Evolutionary conservation across 2,888 invertebrate species (phyloP).

Genomic region (Eurytoma adleriae): DNA sequence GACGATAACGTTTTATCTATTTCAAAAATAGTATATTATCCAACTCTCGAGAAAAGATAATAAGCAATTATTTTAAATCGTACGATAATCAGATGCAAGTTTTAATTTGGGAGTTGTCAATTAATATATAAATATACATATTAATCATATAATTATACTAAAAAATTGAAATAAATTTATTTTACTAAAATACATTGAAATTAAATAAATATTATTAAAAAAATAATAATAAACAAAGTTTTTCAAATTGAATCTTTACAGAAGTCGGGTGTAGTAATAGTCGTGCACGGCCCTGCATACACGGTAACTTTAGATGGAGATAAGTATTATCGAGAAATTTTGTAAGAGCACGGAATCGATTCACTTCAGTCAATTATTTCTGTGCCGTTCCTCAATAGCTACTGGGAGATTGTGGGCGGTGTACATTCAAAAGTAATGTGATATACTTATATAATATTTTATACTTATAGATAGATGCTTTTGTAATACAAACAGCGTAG

Average conservation of each 20-base stretch:
- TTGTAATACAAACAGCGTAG: too few relatives aligned
- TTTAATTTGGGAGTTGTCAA: too few relatives aligned
- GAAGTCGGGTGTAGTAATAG: neutral
- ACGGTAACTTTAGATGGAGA: conserved; percentile 20
- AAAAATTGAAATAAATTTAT: neutral
- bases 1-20: too few relatives aligned
- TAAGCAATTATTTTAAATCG: too few relatives aligned
- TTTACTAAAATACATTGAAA: neutral
- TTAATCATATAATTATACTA: neutral
- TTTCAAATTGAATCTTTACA: neutral
- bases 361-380: conserved; percentile 23
- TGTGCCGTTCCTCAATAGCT: neutral
- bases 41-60: too few relatives aligned
- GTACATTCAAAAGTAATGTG: too few relatives aligned
- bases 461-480: too few relatives aligned
- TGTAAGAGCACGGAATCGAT: conserved; percentile 15
- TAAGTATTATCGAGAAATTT: conserved; percentile 1
- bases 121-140: too few relatives aligned
- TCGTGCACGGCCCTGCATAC: conserved; percentile 18
- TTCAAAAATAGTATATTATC: too few relatives aligned
- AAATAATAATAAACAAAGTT: neutral
- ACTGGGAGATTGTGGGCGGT: too few relatives aligned
- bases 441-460: too few relatives aligned
- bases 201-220: neutral
- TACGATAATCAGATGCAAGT: too few relatives aligned